Evolutionary conservation across 2,797 vertebrate species (phyloP), one percentile per base, ranked within the genome.

Genomic region (Manis pentadactyla): DNA sequence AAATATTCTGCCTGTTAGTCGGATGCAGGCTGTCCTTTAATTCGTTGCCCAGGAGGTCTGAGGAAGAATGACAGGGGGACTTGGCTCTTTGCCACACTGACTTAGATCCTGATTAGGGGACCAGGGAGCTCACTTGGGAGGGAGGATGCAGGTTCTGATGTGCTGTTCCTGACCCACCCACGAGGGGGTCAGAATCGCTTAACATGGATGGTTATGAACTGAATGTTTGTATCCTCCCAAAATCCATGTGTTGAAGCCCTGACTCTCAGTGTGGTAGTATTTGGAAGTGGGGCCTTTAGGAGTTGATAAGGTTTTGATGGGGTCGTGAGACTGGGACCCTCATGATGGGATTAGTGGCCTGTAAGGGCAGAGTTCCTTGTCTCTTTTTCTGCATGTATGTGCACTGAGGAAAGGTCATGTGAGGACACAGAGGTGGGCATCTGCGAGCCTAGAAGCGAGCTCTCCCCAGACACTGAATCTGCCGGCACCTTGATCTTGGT

Each of bases 101-200:
- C 31, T 64, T 25, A 53, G 75, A 29, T 34, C 15, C 57, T 7
- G 18, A 13, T 8, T 13, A 9, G 10, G 29, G n/a, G 57, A 11
- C 42, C 55, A 8, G 31, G 0, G 17, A 5, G 4, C 49, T 66
- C 31, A 18, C 4, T 27, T 88, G 53, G 64, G 29, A 57, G 31
- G 42, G 0, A 17, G 0, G 29, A 12, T 0, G 3, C 34, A 53
- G 2, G 9, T 49, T 39, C 79, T 53, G 1, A 49, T 11, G 2
- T 6, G 23, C 23, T 63, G 1, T 55, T 77, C 51, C 71, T n/a
- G 55, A 10, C 42, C 27, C 5, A 27, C 5, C 10, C 14, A 31
- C 31, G 75, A 5, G 10, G 17, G 21, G 42, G 39, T 5, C 29
- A 11, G 19, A 10, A 4, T 12, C 23, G 25, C 57, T 77, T 37